These are phyloP conservation scores for Trichomalopsis sarcophagae DNA, from an alignment of 1,140 invertebrate genomes.

Conservation along the genomic window DNA sequence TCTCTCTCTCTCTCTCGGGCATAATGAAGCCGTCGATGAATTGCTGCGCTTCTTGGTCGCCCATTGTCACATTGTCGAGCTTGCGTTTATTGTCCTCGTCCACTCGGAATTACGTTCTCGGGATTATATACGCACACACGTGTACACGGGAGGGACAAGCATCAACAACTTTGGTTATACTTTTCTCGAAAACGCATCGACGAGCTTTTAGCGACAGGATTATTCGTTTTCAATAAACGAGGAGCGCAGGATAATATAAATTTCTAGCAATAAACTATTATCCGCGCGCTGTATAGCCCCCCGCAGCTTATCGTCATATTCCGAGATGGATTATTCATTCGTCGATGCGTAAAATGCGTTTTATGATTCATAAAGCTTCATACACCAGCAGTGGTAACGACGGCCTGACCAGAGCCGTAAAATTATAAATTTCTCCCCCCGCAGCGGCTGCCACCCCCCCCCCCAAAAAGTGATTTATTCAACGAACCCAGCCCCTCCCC, in stretches of 20 bases:
- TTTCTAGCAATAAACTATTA: background rate
- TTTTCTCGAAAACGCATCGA: background rate
- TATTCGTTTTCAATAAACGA: background rate
- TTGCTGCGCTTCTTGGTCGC: background rate
- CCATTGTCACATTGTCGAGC: background rate
- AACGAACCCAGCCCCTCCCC: background rate
- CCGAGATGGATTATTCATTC: constrained; percentile 3
- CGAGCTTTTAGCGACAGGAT: background rate
- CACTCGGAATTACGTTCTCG: too few relatives aligned
- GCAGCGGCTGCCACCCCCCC: too few relatives aligned
- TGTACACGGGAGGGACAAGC: too few relatives aligned
- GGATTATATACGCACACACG: too few relatives aligned
- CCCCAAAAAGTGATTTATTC: background rate
- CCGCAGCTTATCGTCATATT: background rate
- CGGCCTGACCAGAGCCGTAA: background rate
- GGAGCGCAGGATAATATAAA: background rate
- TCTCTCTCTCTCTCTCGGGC: background rate
- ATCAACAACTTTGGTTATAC: background rate
- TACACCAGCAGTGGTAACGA: background rate
- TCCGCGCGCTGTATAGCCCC: too few relatives aligned
- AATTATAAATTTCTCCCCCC: background rate
- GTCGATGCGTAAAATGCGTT: background rate
- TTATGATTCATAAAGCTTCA: constrained; percentile 1
- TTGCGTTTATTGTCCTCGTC: too few relatives aligned
- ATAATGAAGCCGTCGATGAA: constrained; percentile 19